These are phyloP conservation scores for Bruchidius siliquastri DNA, from an alignment of 2,888 invertebrate species.

Conservation along the genomic window DNA sequence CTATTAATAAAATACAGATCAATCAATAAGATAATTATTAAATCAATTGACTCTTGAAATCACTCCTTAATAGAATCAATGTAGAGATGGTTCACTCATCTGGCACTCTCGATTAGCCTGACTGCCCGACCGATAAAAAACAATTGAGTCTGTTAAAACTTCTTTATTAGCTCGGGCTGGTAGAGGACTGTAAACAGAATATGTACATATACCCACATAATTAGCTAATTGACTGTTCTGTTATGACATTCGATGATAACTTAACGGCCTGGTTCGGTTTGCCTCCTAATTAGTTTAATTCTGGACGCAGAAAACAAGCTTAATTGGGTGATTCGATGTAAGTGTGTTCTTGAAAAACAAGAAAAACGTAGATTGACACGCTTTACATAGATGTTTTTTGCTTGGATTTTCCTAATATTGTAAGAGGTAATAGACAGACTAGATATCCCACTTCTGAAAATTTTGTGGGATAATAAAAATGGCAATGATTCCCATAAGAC, in stretches of 20 bases:
- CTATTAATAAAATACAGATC: slow-evolving; percentile 23
- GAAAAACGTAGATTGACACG: no score
- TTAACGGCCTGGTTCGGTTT: slow-evolving; percentile 4
- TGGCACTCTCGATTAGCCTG: slow-evolving; percentile 22
- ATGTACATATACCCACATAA: slow-evolving; percentile 22
- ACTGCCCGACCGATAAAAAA: slow-evolving; percentile 30
- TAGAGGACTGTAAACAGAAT: slow-evolving; percentile 17
- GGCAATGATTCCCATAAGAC: no score
- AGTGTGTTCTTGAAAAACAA: background rate
- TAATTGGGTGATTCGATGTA: background rate
- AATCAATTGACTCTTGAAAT: slow-evolving; percentile 22
- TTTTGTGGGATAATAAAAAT: no score
- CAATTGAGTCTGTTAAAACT: slow-evolving; percentile 26
- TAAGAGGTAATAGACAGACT: no score
- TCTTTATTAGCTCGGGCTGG: slow-evolving; percentile 22
- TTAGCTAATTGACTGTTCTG: slow-evolving; percentile 21
- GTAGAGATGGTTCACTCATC: background rate
- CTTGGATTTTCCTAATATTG: no score
- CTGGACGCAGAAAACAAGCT: background rate
- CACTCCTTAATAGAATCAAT: slow-evolving; percentile 19
- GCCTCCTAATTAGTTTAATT: slow-evolving; percentile 8
- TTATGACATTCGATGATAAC: slow-evolving; percentile 11
- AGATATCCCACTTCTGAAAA: no score
- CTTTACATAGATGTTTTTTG: no score
- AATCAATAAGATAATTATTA: slow-evolving; percentile 23